Base-by-base conservation (phyloP, 2,113 vertebrate species). In the Elephantulus edwardii region DNA sequence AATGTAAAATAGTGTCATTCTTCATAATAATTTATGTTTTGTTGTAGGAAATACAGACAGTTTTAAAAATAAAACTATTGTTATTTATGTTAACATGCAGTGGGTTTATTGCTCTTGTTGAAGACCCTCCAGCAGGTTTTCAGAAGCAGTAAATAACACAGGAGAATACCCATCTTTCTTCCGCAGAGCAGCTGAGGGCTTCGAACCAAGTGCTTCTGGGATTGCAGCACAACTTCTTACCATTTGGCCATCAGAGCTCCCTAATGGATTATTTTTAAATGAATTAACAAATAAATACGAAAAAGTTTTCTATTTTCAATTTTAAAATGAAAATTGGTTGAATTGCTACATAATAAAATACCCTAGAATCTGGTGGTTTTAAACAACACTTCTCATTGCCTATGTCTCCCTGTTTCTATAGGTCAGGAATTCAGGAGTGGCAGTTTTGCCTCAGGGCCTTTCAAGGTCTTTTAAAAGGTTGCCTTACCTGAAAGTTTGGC, bases 31-130 rank as follows among this genome's bases (percentile, higher is more conserved):
- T 30, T 79, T 93, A 90, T 82, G 24, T 70, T 82, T 56, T 81
- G 38, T 52, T 92, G 91, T 75, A 74, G 54, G 76, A 86, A 93
- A 86, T 14, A 66, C 38, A 85, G 42, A 72, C 81, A 60, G 75
- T 94, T 91, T 93, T 83, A 92, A 13, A 89, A 89, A 83, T 42
- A 86, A 81, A 90, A 80, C 40, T 38, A 33, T n/a, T 26, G 52
- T 81, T 79, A 60, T 56, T 87, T 92, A 72, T 46, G 28, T 48
- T 48, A 74, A 48, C 71, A 74, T 74, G 71, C 8, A 44, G 30
- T 72, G 42, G 70, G 70, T 72, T 44, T 72, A 28, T n/a, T n/a
- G n/a, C n/a, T n/a, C 60, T 62, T 60, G 58, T 72, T 72, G 38
- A n/a, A n/a, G n/a, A n/a, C n/a, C n/a, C n/a, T n/a, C n/a, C n/a